These are phyloP conservation scores for Copidosoma floridanum DNA, from an alignment of 1,140 invertebrate species.

Conservation along the genomic window DNA sequence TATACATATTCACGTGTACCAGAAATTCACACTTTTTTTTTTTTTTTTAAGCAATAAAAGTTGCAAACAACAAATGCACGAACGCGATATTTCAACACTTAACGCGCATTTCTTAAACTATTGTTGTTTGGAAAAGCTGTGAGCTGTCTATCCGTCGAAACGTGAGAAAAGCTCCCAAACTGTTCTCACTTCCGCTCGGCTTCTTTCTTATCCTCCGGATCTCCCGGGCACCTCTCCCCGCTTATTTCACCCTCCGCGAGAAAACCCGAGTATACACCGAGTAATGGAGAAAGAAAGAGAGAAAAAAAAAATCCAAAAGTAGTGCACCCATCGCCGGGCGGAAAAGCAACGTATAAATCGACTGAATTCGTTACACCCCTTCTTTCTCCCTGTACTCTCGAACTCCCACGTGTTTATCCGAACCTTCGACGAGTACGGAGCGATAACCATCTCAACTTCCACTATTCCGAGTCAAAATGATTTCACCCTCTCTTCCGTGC, in stretches of 20 bases:
- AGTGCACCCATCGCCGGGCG: no score
- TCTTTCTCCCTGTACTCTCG: no score
- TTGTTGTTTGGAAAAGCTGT: not conserved
- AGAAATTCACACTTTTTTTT: not conserved
- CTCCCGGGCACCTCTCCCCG: not conserved
- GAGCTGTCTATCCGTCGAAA: not conserved
- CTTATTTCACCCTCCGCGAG: not conserved
- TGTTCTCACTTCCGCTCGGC: not conserved
- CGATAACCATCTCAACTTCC: not conserved
- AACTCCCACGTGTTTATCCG: not conserved
- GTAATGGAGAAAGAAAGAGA: constrained; percentile 9
- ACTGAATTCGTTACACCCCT: constrained; percentile 19
- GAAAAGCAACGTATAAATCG: constrained; percentile 14
- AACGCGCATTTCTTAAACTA: no score
- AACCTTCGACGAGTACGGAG: constrained; percentile 1
- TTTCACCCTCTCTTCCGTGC: no score
- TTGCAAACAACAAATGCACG: no score
- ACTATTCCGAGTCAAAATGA: no score
- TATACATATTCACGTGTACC: no score
- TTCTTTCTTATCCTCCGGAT: constrained; percentile 10
- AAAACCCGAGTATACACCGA: constrained; percentile 15
- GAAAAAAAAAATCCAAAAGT: constrained; percentile 20
- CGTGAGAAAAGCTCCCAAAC: constrained; percentile 12
- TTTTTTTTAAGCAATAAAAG: no score
- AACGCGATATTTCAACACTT: no score